phyloP scores from a whole-genome alignment of 2,113 vertebrate genomes.

The Phoenicopterus ruber region DNA sequence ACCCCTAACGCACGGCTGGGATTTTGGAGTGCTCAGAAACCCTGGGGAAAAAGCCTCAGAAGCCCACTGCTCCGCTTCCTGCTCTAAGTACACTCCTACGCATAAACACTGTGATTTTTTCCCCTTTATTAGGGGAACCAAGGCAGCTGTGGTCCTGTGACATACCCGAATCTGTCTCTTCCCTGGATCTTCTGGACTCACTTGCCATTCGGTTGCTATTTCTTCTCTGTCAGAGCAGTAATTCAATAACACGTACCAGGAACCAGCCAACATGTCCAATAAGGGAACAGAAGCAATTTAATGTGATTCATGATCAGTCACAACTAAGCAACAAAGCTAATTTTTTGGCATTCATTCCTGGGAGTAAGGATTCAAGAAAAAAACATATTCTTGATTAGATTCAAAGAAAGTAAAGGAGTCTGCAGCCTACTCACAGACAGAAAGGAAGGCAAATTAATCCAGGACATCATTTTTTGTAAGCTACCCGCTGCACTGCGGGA shows the following conservation, averaged over 20 bases:
- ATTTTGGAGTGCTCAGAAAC: background rate
- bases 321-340: constrained; percentile 17
- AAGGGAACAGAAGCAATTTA: constrained; percentile 25
- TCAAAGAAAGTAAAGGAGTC: background rate
- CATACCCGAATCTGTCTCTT: background rate
- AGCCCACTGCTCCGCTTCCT: background rate
- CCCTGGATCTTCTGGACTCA: background rate
- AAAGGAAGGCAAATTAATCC: background rate
- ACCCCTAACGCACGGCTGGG: background rate
- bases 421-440: background rate
- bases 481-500: background rate
- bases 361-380: background rate
- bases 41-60: background rate
- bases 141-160: background rate
- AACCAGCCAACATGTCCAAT: background rate
- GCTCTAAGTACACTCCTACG: background rate
- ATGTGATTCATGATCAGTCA: constrained; percentile 32
- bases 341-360: constrained; percentile 28
- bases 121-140: background rate
- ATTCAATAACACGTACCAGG: background rate
- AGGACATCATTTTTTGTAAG: background rate
- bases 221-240: background rate
- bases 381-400: background rate
- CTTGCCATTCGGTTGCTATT: background rate
- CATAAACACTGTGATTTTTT: background rate